Evolutionary conservation across 2,888 invertebrate species (phyloP).

Genomic region (Cataglyphis rosenhaueri): DNA sequence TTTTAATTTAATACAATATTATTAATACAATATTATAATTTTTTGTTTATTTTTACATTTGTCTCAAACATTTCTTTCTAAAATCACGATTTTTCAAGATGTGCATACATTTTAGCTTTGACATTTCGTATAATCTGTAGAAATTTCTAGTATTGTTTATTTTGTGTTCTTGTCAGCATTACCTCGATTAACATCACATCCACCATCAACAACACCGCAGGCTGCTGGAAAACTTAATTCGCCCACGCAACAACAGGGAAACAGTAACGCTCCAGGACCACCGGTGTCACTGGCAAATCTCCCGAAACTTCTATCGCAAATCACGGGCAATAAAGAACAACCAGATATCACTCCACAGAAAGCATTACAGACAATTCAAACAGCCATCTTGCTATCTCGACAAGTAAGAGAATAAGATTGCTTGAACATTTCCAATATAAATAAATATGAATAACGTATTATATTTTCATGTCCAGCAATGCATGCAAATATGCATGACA

Average conservation of each 20-base stretch:
- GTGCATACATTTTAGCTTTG: background rate
- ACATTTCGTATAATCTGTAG: background rate
- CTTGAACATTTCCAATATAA: background rate
- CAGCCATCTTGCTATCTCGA: slow-evolving; percentile 83
- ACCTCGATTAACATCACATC: slow-evolving; percentile 88
- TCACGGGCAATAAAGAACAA: slow-evolving; percentile 85
- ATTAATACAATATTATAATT: background rate
- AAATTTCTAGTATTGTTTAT: background rate
- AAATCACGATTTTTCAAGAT: background rate
- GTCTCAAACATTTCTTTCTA: background rate
- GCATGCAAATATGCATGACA: background rate
- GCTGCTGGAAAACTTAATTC: slow-evolving; percentile 82
- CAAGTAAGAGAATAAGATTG: slow-evolving; percentile 77
- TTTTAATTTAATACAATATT: background rate
- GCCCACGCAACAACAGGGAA: slow-evolving; percentile 80
- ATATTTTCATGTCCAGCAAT: background rate
- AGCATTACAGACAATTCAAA: slow-evolving; percentile 87
- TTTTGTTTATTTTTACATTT: background rate
- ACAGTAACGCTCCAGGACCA: slow-evolving; percentile 85
- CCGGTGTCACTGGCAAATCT: slow-evolving; percentile 86
- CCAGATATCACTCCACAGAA: slow-evolving; percentile 87
- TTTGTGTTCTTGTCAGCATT: slow-evolving; percentile 84
- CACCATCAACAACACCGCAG: slow-evolving; percentile 82
- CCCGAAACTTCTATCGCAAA: slow-evolving; percentile 86
- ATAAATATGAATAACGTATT: background rate